Evolutionary conservation across 2,113 vertebrate species (phyloP).

Genomic region (Leptobrachium ailaonicum): DNA sequence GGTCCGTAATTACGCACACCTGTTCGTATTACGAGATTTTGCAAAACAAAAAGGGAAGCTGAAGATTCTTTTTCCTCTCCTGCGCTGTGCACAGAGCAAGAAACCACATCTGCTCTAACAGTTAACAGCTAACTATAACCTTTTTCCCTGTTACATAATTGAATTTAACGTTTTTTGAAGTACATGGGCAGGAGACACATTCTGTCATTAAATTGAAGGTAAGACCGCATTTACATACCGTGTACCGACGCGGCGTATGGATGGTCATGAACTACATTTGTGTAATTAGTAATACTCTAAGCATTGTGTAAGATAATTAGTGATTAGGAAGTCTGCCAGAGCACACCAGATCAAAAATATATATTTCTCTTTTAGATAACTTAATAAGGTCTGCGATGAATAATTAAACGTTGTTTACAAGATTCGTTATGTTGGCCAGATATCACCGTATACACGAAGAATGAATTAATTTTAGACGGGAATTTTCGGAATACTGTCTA

Average conservation of each 20-base stretch:
- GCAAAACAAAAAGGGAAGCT: conserved; percentile 80
- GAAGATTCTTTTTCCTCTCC: conserved; percentile 72
- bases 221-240: conserved; percentile 49
- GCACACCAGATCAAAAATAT: conserved; percentile 17
- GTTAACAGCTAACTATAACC: conserved; percentile 82
- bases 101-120: conserved; percentile 83
- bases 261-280: conserved; percentile 43
- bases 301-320: conserved; percentile 47
- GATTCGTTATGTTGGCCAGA: background rate
- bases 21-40: conserved; percentile 78
- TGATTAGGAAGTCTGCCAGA: conserved; percentile 41
- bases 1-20: conserved; percentile 84
- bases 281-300: conserved; percentile 43
- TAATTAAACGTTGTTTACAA: conserved; percentile 42
- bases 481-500: background rate
- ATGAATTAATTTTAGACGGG: background rate
- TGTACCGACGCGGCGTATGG: conserved; percentile 34
- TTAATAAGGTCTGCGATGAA: conserved; percentile 26
- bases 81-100: conserved; percentile 72
- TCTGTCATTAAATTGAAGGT: conserved; percentile 77
- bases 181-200: conserved; percentile 79
- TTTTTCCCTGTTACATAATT: conserved; percentile 79
- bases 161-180: conserved; percentile 78
- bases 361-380: conserved; percentile 27
- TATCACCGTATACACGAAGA: background rate